A percentile compares a stretch with the other conserved stretches of the same genome.
Evolutionary conservation across 2,113 vertebrate species (phyloP).

Genomic region (Tenrec ecaudatus): DNA sequence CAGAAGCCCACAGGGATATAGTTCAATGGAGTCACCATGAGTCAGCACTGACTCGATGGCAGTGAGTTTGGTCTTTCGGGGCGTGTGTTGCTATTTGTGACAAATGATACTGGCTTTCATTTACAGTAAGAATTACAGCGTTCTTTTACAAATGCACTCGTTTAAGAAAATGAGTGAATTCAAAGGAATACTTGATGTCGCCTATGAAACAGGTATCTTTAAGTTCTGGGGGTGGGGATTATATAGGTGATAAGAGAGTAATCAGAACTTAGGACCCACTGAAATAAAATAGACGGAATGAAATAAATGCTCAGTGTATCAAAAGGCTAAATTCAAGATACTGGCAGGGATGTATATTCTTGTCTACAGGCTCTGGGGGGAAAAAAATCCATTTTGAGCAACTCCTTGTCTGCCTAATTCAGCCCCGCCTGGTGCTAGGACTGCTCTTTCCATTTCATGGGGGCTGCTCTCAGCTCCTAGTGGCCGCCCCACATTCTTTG

Average conservation of each 20-base stretch:
- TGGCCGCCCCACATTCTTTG: background rate
- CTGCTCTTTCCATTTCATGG: background rate
- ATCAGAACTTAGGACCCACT: background rate
- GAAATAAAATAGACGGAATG: background rate
- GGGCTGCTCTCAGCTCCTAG: background rate
- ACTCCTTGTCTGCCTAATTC: background rate
- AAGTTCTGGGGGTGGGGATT: too few species aligned
- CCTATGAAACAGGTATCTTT: too few species aligned
- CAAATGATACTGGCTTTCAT: background rate
- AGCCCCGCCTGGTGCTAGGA: fast-evolving
- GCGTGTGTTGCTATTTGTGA: background rate
- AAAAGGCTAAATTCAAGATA: background rate
- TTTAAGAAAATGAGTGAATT: background rate
- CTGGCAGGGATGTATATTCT: background rate
- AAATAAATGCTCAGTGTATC: background rate
- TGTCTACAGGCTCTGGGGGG: background rate
- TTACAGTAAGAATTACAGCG: background rate
- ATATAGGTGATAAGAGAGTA: background rate
- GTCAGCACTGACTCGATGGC: too few species aligned
- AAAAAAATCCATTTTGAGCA: background rate
- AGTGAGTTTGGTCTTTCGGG: too few species aligned
- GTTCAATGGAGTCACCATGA: too few species aligned
- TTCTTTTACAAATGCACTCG: background rate
- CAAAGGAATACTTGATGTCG: background rate
- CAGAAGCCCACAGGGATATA: too few species aligned